Conservation (phyloP, 2,888 invertebrate genomes). For the Rhagonycha fulva region DNA sequence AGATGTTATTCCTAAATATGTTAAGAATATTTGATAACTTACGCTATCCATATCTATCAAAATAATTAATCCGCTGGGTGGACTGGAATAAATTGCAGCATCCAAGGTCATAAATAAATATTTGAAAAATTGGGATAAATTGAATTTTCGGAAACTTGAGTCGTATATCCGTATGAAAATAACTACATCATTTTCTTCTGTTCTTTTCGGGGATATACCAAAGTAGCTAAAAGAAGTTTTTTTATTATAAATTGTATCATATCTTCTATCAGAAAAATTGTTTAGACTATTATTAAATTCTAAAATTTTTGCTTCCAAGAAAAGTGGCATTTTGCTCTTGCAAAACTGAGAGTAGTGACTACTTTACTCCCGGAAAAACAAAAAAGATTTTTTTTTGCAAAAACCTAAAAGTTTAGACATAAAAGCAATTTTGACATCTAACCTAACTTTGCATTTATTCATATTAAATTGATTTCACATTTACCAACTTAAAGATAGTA, state of each 20-base stretch:
- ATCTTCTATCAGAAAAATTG: too few species aligned
- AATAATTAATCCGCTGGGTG: conserved; percentile 65
- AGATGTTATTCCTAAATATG: conserved; percentile 24
- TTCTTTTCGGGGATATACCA: conserved; percentile 61
- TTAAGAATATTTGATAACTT: conserved; percentile 45
- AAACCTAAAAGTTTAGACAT: too few species aligned
- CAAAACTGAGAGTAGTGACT: too few species aligned
- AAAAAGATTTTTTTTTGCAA: too few species aligned
- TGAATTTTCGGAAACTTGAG: conserved; percentile 62
- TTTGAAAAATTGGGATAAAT: conserved; percentile 63
- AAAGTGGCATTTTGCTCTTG: too few species aligned
- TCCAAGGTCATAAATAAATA: conserved; percentile 52
- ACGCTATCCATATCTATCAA: conserved; percentile 71
- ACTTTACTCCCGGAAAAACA: too few species aligned
- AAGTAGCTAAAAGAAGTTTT: conserved; percentile 30
- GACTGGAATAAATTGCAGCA: conserved; percentile 60
- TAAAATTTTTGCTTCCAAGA: too few species aligned
- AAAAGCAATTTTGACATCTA: too few species aligned
- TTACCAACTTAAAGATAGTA: too few species aligned
- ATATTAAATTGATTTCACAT: too few species aligned
- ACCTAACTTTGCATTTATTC: too few species aligned
- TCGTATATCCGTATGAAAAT: conserved; percentile 65
- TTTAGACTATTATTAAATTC: not conserved
- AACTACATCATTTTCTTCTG: conserved; percentile 63
- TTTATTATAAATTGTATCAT: not conserved